Evolutionary conservation across 2,888 invertebrate genomes (phyloP), one percentile per base, ranked within the genome.

Genomic region (Drosophila ochracea): DNA sequence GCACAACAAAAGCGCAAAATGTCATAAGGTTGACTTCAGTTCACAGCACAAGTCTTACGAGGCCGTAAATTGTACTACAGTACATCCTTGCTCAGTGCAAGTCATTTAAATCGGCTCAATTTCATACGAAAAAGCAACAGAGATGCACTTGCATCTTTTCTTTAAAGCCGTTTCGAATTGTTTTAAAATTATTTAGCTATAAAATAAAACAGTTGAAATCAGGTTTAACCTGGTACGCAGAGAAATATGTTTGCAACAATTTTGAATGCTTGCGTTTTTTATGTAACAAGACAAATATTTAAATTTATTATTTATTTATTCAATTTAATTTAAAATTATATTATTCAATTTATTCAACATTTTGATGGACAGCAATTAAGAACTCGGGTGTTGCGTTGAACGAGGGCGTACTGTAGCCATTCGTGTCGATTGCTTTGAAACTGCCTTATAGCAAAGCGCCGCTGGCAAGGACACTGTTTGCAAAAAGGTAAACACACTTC

Each of bases 401-500:
- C 1, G 50, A 19, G 28, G 28, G 16, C 30, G 5, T 16, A 39
- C 30, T 28, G 25, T 47, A 47, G 16, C 0, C 31, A 28, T 43
- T 41, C 39, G 50, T 43, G 49, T 53, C 33, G 52, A 6, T 21
- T 41, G 21, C 30, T 57, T 65, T 53, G 50, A 30, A 35, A 66
- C 35, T 59, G 37, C 61, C 69, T 78, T 70, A 68, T 75, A 67
- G 72, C 41, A 43, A 52, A 43, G 41, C 49, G 58, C 80, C 80
- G 33, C 28, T 67, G 78, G 81, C 87, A 84, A 84, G 87, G 87
- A 84, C 83, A 84, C 70, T 39, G 71, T 68, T 71, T 61, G 59
- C 30, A 55, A 74, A 55, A 80, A 84, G 71, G 84, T 84, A 84
- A 86, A 82, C 87, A 86, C 80, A 86, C 74, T 58, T 70, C 68